Percentiles rank a stretch among this genome's conserved stretches.
Evolutionary conservation across 35 echinoderm and acorn worm genomes (phyloP).

Genomic region (Patiria miniata): DNA sequence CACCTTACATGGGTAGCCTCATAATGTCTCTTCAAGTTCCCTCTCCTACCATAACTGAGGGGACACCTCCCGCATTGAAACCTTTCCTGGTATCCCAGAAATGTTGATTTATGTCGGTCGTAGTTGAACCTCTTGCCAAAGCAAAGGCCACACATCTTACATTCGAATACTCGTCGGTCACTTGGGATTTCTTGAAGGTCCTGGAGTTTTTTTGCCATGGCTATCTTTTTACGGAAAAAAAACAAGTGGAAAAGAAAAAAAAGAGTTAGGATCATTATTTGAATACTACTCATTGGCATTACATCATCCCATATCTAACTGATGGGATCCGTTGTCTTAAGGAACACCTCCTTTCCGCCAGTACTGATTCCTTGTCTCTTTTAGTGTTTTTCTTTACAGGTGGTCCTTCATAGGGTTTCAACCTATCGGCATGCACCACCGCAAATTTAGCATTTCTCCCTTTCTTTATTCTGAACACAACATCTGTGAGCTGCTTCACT

Average conservation of each 20-base stretch:
- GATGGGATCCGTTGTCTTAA: neutral
- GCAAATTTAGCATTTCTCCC: neutral
- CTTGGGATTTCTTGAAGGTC: neutral
- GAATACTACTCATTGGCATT: neutral
- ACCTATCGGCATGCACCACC: conserved; percentile 22
- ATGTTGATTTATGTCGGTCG: neutral
- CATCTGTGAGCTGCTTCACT: conserved; percentile 41
- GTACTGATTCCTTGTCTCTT: neutral
- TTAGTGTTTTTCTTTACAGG: neutral
- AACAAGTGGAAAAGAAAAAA: neutral
- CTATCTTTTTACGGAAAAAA: neutral
- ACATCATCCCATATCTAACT: neutral
- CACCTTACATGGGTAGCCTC: neutral
- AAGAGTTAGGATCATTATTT: no score
- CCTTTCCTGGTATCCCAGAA: neutral
- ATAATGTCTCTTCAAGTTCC: no score
- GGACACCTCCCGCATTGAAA: neutral
- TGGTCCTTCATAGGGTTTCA: conserved; percentile 1
- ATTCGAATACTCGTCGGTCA: neutral
- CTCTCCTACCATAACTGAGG: no score
- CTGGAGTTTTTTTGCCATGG: neutral
- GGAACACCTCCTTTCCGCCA: neutral
- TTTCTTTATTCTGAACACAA: conserved; percentile 45
- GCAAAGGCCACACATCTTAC: neutral
- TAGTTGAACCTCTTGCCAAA: neutral